Evolutionary conservation across 2,113 vertebrate species (phyloP), one percentile per base, ranked within the genome.

Genomic region (Lepidothrix coronata): DNA sequence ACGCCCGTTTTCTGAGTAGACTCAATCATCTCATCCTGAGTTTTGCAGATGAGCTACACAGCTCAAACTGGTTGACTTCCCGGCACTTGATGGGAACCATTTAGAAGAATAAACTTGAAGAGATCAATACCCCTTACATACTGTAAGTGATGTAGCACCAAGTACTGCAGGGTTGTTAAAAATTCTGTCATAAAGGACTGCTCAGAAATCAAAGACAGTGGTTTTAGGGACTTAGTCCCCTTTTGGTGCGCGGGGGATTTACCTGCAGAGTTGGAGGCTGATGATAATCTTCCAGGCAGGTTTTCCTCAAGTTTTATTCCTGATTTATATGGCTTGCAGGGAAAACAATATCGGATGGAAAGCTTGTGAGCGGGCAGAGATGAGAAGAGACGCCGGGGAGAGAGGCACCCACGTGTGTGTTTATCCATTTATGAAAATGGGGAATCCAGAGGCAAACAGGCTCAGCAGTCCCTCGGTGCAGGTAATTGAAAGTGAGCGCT

Each of bases 101-200:
- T 98, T 98, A 95, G 94, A 51, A 95, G 94, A 55, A 94, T 95
- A 91, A 93, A 91, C 89, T 41, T 44, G 95, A 90, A 87, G 96
- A 94, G 95, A 98, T 98, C 97, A 95, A 97, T 98, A 95, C 79
- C 61, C 81, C 80, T 94, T 87, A 89, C 37, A 8, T 62, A 30
- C 71, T 89, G 3, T 93, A 97, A 97, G 93, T 96, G 97, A 96
- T 94, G 89, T 85, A 97, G 91, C 76, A 81, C 73, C 0, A 0
- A 74, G 92, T 93, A 76, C 96, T 97, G 81, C 81, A 58, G 96
- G 88, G 79, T 93, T 93, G 88, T 94, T 97, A 94, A 94, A 95
- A 92, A 54, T 68, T 91, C 85, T 77, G 81, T 0, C 0, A 25
- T 92, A 95, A 96, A 92, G 19, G 62, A 83, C 48, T 82, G 52